phyloP scores from a whole-genome alignment of 2,113 vertebrate genomes.

The Sisor rabdophorus region DNA sequence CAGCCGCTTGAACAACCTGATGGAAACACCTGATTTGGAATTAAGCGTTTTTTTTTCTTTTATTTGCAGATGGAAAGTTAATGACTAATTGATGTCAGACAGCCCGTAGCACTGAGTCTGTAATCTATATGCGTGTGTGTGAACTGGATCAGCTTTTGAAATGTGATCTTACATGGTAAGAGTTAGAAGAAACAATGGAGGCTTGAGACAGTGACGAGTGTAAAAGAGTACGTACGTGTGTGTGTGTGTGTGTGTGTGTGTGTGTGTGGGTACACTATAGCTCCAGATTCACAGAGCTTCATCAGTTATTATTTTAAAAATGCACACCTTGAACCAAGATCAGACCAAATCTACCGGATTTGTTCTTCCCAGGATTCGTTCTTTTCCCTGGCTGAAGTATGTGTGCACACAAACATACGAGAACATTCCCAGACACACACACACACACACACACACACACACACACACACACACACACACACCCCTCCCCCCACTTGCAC shows the following conservation, averaged over 20 bases:
- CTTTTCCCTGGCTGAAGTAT: slow-evolving; percentile 15
- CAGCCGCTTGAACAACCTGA: too few relatives aligned
- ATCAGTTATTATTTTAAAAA: slow-evolving; percentile 2
- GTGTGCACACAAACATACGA: slow-evolving; percentile 12
- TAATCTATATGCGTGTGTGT: slow-evolving; percentile 13
- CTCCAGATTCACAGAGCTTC: slow-evolving; percentile 20
- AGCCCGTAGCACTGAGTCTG: background rate
- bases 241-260: background rate
- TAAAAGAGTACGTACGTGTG: background rate
- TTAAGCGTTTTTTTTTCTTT: too few relatives aligned
- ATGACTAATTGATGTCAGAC: background rate
- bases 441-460: background rate
- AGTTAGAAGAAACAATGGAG: slow-evolving; percentile 9
- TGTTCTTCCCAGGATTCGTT: slow-evolving; percentile 22
- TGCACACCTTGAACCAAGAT: background rate
- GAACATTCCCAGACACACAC: background rate
- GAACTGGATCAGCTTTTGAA: slow-evolving; percentile 30
- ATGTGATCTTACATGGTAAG: slow-evolving; percentile 29
- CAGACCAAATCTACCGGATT: background rate
- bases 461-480: background rate
- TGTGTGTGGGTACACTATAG: background rate
- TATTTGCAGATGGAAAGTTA: background rate
- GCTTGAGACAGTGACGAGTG: background rate
- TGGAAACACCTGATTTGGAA: too few relatives aligned
- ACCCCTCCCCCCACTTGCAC: slow-evolving; percentile 13